Evolutionary conservation across 1,140 invertebrate species (phyloP).

Genomic region (Drosophila chauvacae): DNA sequence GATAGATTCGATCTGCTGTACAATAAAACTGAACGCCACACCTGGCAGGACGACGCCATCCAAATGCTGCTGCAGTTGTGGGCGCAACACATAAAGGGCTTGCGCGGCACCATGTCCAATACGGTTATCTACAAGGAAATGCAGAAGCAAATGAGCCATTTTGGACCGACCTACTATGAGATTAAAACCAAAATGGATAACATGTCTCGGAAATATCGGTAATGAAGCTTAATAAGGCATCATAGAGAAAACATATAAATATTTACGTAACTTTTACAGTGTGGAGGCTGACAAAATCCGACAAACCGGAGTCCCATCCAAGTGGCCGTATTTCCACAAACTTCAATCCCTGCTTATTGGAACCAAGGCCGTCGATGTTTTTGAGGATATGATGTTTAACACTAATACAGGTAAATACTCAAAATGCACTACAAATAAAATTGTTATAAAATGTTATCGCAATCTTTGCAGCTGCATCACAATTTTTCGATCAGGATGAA

Average conservation of each 20-base stretch:
- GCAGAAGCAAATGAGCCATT: constrained; percentile 40
- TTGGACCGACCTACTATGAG: constrained; percentile 48
- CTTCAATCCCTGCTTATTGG: constrained; percentile 46
- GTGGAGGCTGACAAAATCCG: constrained; percentile 40
- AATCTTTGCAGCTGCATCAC: neutral
- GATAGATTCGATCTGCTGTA: constrained; percentile 19
- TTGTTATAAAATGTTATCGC: neutral
- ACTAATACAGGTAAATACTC: constrained; percentile 14
- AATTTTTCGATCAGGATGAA: constrained; percentile 1
- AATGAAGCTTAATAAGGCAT: neutral
- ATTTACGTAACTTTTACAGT: constrained; percentile 9
- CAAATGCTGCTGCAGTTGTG: constrained; percentile 56
- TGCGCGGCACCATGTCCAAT: constrained; percentile 40
- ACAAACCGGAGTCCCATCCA: constrained; percentile 29
- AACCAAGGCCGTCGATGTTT: constrained; percentile 38
- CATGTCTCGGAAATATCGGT: constrained; percentile 61
- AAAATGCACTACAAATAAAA: neutral
- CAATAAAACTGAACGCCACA: constrained; percentile 38
- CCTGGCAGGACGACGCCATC: constrained; percentile 55
- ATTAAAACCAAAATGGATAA: constrained; percentile 67
- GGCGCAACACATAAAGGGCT: constrained; percentile 39
- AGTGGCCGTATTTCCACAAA: constrained; percentile 55
- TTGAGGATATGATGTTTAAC: constrained; percentile 53
- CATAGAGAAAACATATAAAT: neutral
- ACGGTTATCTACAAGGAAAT: constrained; percentile 42